A percentile compares a stretch with the other conserved stretches of the same genome.
These are phyloP conservation scores for Turdus rufiventris DNA, from an alignment of 2,113 vertebrate genomes.

Conservation along the genomic window DNA sequence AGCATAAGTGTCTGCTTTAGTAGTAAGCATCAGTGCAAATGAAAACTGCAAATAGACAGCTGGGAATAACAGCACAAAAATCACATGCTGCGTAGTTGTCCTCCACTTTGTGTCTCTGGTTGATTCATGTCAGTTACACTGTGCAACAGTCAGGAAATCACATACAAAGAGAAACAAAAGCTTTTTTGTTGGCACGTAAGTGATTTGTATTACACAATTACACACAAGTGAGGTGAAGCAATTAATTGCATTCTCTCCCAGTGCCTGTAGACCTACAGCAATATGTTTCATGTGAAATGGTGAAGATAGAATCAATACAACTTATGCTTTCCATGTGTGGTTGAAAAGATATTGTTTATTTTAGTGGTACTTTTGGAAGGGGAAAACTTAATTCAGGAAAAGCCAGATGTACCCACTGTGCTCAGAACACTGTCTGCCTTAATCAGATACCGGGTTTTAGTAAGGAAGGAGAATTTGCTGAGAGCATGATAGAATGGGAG, in stretches of 20 bases:
- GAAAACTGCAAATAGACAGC: neutral
- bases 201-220: neutral
- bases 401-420: neutral
- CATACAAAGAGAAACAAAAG: neutral
- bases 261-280: neutral
- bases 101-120: neutral
- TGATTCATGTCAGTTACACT: neutral
- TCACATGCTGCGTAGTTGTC: neutral
- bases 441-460: neutral
- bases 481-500: neutral
- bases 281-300: neutral
- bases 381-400: neutral
- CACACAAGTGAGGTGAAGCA: neutral
- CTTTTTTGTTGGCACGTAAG: neutral
- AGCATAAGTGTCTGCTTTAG: neutral
- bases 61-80: neutral
- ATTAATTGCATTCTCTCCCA: neutral
- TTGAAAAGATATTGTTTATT: slow-evolving; percentile 19
- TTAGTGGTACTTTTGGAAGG: neutral
- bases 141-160: neutral
- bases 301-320: neutral
- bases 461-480: neutral
- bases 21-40: neutral
- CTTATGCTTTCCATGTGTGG: neutral
- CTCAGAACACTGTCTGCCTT: neutral